Base-by-base conservation (phyloP, 2,888 invertebrate genomes). In the Sicus ferrugineus region DNA sequence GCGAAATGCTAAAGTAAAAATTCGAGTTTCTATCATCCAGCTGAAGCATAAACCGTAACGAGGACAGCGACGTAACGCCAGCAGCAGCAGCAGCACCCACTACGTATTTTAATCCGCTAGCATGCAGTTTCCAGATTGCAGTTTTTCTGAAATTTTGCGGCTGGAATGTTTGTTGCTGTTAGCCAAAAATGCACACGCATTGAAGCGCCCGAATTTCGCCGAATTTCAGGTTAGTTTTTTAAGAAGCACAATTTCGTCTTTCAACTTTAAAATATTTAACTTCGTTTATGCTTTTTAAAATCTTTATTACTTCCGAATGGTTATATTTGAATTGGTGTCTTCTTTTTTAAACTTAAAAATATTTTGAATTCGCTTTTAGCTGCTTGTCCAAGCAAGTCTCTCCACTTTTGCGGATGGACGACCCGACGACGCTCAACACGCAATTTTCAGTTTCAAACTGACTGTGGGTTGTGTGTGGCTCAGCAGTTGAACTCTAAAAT, bases 371-470 rank as follows among this genome's bases (percentile, higher is more conserved):
- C 19, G n/a, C n/a, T 56, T 54, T 63, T 63, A 28, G 28, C 42
- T 59, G 46, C n/a, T n/a, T n/a, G n/a, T n/a, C n/a, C n/a, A 67
- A 58, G 59, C 67, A 67, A 70, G 66, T 66, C 42, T 30, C 5
- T 63, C 46, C 61, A 46, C 52, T 65, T 48, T 21, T 68, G 76
- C 75, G 76, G 74, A 72, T 76, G 75, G 74, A 77, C 79, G 76
- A 77, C 75, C 79, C 78, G 76, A 77, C 80, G 80, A 81, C 80
- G 80, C 78, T 80, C 73, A 81, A 80, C 80, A 82, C 81, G 80
- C 81, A 81, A 81, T 78, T 81, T 81, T 81, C 78, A 80, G 77
- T 79, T 78, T 76, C 77, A 79, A 81, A 81, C 81, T 81, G 81
- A 78, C 73, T n/a, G n/a, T n/a, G n/a, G n/a, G n/a, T n/a, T n/a